A percentile compares a stretch with the other conserved stretches of the same genome.
phyloP scores from a whole-genome alignment of 2,888 invertebrate genomes.

The Hyppa rectilinea region DNA sequence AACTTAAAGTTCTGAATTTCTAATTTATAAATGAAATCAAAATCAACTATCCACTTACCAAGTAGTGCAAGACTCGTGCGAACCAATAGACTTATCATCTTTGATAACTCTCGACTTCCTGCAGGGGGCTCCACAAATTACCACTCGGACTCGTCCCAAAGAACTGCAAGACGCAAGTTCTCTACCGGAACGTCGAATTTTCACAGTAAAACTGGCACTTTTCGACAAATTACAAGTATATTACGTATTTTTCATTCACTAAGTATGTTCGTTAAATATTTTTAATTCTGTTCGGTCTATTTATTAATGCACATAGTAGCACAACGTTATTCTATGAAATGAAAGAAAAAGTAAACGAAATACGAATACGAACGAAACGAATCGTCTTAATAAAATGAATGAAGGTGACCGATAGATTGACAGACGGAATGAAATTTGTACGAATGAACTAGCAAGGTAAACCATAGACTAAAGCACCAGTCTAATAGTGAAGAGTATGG shows the following conservation, averaged over 20 bases:
- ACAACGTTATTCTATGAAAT: slow-evolving; percentile 11
- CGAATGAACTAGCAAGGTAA: neutral
- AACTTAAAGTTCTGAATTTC: slow-evolving; percentile 5
- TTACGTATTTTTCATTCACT: neutral
- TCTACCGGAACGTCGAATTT: slow-evolving; percentile 23
- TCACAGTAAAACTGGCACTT: slow-evolving; percentile 20
- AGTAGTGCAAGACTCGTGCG: slow-evolving; percentile 76
- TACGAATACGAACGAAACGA: slow-evolving; percentile 10
- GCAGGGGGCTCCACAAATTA: slow-evolving; percentile 63
- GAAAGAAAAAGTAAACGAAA: neutral
- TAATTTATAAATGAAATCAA: slow-evolving; percentile 46
- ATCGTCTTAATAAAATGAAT: neutral
- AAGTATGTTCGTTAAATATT: slow-evolving; percentile 2
- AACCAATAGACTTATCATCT: slow-evolving; percentile 78
- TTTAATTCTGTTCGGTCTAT: slow-evolving; percentile 40
- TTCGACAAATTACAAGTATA: neutral
- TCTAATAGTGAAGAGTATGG: too few species aligned
- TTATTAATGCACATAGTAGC: slow-evolving; percentile 10
- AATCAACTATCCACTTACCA: slow-evolving; percentile 73
- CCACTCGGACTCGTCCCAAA: slow-evolving; percentile 42
- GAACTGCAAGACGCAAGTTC: slow-evolving; percentile 7
- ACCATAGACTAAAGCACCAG: too few species aligned
- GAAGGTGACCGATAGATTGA: slow-evolving; percentile 3
- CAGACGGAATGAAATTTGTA: neutral
- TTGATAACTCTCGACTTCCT: slow-evolving; percentile 71